Percentiles rank a stretch among this genome's conserved stretches.
These are phyloP conservation scores for Trichogramma pretiosum DNA, from an alignment of 1,140 invertebrate species.

Conservation along the genomic window DNA sequence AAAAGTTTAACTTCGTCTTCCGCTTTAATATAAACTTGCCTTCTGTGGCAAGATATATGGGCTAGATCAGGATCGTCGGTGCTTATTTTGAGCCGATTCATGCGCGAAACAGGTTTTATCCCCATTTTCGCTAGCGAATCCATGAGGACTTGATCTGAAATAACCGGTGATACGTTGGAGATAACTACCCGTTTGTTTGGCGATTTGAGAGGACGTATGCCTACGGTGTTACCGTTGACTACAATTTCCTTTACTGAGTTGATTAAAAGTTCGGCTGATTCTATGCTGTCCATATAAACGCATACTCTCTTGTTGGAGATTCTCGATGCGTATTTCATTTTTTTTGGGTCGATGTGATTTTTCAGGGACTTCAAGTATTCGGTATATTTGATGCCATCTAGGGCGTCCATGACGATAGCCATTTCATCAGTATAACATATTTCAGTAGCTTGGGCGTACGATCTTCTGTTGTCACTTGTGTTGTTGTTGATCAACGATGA, in stretches of 20 bases:
- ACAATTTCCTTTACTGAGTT: not conserved
- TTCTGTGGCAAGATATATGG: not conserved
- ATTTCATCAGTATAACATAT: too few species aligned
- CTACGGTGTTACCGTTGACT: not conserved
- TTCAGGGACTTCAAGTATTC: not conserved
- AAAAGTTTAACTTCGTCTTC: not conserved
- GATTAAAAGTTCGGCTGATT: not conserved
- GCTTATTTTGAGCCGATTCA: not conserved
- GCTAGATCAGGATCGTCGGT: not conserved
- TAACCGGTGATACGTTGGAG: slow-evolving; percentile 4
- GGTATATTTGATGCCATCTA: not conserved
- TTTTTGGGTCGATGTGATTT: not conserved
- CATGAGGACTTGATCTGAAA: too few species aligned
- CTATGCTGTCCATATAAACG: not conserved
- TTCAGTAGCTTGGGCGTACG: too few species aligned
- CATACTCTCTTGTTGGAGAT: not conserved
- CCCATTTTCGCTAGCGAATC: not conserved
- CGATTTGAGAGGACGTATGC: not conserved
- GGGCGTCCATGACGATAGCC: not conserved
- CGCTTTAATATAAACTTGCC: not conserved
- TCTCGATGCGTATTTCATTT: not conserved
- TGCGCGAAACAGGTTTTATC: not conserved
- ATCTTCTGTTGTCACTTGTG: too few species aligned
- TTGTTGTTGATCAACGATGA: too few species aligned
- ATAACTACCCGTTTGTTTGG: slow-evolving; percentile 4